Evolutionary conservation across 2,797 vertebrate genomes (phyloP).

Genomic region (Argya squamiceps): DNA sequence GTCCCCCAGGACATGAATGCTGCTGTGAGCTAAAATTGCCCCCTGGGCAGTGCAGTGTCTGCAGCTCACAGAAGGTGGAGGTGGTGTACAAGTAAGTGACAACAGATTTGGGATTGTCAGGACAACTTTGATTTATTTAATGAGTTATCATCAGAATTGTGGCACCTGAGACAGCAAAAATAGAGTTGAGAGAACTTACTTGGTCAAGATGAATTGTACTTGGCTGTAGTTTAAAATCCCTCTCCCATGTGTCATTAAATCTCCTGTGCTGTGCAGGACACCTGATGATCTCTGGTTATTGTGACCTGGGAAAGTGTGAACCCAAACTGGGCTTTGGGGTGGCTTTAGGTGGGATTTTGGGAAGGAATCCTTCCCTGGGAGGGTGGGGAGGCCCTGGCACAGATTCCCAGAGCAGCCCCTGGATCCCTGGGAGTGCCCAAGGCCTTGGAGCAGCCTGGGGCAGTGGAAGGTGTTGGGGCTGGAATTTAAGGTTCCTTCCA

Average conservation of each 20-base stretch:
- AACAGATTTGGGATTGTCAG: not conserved
- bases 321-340: not conserved
- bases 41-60: not conserved
- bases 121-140: not conserved
- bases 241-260: not conserved
- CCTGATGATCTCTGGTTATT: fast-evolving
- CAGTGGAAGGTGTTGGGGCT: not conserved
- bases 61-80: not conserved
- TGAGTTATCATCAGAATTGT: not conserved
- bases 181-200: not conserved
- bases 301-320: not conserved
- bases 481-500: not conserved
- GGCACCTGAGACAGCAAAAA: not conserved
- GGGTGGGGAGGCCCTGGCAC: no score
- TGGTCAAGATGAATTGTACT: not conserved
- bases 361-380: not conserved
- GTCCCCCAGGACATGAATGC: not conserved
- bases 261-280: not conserved
- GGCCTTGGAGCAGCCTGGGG: not conserved
- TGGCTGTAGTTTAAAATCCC: not conserved
- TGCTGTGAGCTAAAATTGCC: not conserved
- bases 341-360: not conserved
- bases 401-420: no score
- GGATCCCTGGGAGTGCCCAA: not conserved
- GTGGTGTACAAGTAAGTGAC: slow-evolving; percentile 68